A percentile compares a stretch with the other conserved stretches of the same genome.
Evolutionary conservation across 1,140 invertebrate species (phyloP).

Genomic region (Hypsibius dujardini): DNA sequence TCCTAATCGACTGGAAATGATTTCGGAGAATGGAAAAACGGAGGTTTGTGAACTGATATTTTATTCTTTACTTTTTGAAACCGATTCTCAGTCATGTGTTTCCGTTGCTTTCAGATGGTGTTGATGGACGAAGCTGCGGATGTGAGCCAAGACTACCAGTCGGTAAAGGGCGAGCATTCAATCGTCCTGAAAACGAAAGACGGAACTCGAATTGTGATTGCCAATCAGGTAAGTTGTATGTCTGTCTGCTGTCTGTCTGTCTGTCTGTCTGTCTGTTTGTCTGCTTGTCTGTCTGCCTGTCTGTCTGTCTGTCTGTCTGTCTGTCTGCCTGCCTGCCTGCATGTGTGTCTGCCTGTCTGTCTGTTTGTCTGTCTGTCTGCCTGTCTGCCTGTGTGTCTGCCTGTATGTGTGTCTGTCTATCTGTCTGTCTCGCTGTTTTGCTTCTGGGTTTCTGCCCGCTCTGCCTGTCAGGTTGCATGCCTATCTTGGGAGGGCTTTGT

Average conservation of each 20-base stretch:
- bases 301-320: slow-evolving; percentile 7
- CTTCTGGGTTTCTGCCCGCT: too few relatives aligned
- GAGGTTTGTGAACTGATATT: slow-evolving; percentile 38
- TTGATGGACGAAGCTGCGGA: slow-evolving; percentile 86
- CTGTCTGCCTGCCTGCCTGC: too few relatives aligned
- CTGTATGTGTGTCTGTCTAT: too few relatives aligned
- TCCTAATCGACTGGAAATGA: slow-evolving; percentile 77
- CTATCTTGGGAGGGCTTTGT: too few relatives aligned
- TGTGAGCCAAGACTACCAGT: slow-evolving; percentile 60
- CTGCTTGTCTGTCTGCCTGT: slow-evolving; percentile 22
- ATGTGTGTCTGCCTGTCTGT: too few relatives aligned
- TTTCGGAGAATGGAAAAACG: slow-evolving; percentile 74
- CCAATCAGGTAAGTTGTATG: slow-evolving; percentile 59
- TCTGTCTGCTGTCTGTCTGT: neutral
- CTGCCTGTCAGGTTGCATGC: too few relatives aligned
- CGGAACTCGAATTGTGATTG: slow-evolving; percentile 66
- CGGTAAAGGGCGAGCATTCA: slow-evolving; percentile 76
- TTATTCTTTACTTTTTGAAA: slow-evolving; percentile 19
- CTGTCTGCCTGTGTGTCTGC: too few relatives aligned
- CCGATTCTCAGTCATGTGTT: slow-evolving; percentile 19
- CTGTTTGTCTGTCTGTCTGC: too few relatives aligned
- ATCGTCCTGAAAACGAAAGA: slow-evolving; percentile 72
- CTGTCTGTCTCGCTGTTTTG: too few relatives aligned
- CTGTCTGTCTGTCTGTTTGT: slow-evolving; percentile 12
- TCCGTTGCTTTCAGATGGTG: slow-evolving; percentile 42